A percentile compares a stretch with the other conserved stretches of the same genome.
phyloP scores from a whole-genome alignment of 2,888 invertebrate genomes.

The Acrocyrtus sp. region DNA sequence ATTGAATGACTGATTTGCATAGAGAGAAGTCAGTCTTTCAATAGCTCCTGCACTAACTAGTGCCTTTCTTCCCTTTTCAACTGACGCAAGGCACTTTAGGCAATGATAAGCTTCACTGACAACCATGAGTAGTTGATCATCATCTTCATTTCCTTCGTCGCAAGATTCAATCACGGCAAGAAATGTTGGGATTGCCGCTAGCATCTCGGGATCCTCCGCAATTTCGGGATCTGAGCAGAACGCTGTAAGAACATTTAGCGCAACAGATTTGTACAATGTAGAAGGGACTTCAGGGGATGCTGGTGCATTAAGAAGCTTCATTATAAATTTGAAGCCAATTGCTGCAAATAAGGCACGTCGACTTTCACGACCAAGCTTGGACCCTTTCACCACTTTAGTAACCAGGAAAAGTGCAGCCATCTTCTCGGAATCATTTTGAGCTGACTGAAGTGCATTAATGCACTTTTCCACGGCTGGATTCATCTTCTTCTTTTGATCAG shows the following conservation, averaged over 20 bases:
- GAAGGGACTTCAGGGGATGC: conserved; percentile 87
- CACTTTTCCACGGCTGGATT: conserved; percentile 80
- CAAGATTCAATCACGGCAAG: conserved; percentile 85
- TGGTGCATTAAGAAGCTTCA: conserved; percentile 79
- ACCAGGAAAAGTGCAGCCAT: conserved; percentile 93
- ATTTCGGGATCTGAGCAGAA: conserved; percentile 85
- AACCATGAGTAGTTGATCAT: conserved; percentile 76
- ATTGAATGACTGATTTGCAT: conserved; percentile 87
- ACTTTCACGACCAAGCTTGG: conserved; percentile 80
- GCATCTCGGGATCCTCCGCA: conserved; percentile 84
- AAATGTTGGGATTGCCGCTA: conserved; percentile 83
- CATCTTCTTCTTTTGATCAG: conserved; percentile 45
- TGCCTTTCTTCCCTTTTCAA: conserved; percentile 80
- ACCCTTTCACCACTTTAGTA: conserved; percentile 86
- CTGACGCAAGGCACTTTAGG: conserved; percentile 64
- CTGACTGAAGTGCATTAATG: conserved; percentile 80
- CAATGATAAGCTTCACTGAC: conserved; percentile 64
- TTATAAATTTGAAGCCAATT: conserved; percentile 87
- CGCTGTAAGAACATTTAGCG: conserved; percentile 85
- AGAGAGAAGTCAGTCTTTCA: conserved; percentile 74
- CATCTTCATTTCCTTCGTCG: conserved; percentile 82
- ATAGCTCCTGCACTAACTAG: conserved; percentile 82
- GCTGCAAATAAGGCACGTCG: conserved; percentile 87
- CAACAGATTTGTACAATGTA: conserved; percentile 90
- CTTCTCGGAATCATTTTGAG: conserved; percentile 88